A percentile compares a stretch with the other conserved stretches of the same genome.
These are phyloP conservation scores for Coleophora deauratella DNA, from an alignment of 2,888 invertebrate species.

Conservation along the genomic window DNA sequence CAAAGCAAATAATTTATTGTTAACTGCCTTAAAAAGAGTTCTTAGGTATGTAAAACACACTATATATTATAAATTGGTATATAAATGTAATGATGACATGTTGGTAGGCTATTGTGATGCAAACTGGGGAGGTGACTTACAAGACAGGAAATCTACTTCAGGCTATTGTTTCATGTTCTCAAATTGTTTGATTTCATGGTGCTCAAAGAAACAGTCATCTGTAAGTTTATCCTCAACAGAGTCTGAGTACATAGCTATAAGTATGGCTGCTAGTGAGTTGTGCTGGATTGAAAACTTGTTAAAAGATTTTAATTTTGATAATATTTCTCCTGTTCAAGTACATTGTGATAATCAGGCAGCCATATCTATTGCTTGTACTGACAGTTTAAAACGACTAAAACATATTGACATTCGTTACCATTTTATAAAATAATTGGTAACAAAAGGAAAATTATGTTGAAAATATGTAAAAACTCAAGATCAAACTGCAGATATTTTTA, in stretches of 20 bases:
- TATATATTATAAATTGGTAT: conserved; percentile 8
- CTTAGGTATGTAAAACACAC: conserved; percentile 11
- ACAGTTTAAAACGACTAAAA: conserved; percentile 8
- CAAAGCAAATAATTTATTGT: conserved; percentile 9
- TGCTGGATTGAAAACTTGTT: conserved; percentile 14
- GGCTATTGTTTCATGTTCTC: neutral
- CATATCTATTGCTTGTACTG: conserved; percentile 8
- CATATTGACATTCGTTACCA: conserved; percentile 10
- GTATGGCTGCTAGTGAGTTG: conserved; percentile 12
- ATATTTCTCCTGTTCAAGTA: conserved; percentile 7
- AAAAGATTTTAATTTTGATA: conserved; percentile 7
- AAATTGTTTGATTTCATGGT: conserved; percentile 1
- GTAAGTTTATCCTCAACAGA: conserved; percentile 9
- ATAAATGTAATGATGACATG: conserved; percentile 2
- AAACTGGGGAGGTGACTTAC: conserved; percentile 10
- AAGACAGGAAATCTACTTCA: conserved; percentile 9
- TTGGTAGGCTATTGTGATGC: conserved; percentile 9
- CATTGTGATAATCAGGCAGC: conserved; percentile 13
- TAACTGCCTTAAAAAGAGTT: conserved; percentile 10
- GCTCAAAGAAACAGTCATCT: conserved; percentile 2
- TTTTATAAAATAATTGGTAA: conserved; percentile 2
- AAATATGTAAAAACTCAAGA: conserved; percentile 3
- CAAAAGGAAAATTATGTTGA: neutral
- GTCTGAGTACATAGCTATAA: conserved; percentile 10
- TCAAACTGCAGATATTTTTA: conserved; percentile 4